Base-by-base conservation (phyloP, 2,797 vertebrate species). In the Craterocephalus amniculus region DNA sequence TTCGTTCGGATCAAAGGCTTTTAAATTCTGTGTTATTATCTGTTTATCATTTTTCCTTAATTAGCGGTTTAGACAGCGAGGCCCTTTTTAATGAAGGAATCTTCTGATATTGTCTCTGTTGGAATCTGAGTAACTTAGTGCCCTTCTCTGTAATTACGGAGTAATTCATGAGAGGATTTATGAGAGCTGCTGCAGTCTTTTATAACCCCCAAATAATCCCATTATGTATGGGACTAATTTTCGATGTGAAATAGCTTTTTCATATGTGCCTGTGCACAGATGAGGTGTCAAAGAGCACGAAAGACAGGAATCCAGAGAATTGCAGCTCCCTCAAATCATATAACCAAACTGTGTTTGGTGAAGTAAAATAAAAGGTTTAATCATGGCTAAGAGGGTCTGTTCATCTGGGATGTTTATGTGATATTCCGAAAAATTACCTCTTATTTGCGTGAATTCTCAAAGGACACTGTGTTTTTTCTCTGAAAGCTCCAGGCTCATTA, bases 141-240 rank as follows among this genome's bases (percentile, higher is more conserved):
- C 59, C 64, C 81, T 75, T 67, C 72, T 74, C 80, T 80, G 58
- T 87, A 88, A 89, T 92, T 88, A 88, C 13, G 61, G 62, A 57
- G 78, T 69, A 67, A 84, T 77, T 85, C 76, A 84, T 88, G 75
- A 87, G 84, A 85, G 76, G 71, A 83, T 84, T 88, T 83, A 88
- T 90, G 88, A 43, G 76, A 86, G 54, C 54, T 48, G 55, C 78
- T 49, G 70, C 51, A 4, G 51, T 54, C 36, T 52, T 80, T 80
- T 63, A 58, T 78, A 48, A 61, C 67, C 9, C n/a, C 13, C 36
- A 48, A 63, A 81, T 85, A 82, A 88, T 88, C 84, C 79, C 49
- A 84, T 89, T 79, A 79, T 78, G 67, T 77, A 83, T 74, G 70
- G 88, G 78, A 84, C 65, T 51, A 18, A 70, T 84, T 75, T 87